phyloP scores from a whole-genome alignment of 2,888 invertebrate genomes.

The Abscondita cerata region DNA sequence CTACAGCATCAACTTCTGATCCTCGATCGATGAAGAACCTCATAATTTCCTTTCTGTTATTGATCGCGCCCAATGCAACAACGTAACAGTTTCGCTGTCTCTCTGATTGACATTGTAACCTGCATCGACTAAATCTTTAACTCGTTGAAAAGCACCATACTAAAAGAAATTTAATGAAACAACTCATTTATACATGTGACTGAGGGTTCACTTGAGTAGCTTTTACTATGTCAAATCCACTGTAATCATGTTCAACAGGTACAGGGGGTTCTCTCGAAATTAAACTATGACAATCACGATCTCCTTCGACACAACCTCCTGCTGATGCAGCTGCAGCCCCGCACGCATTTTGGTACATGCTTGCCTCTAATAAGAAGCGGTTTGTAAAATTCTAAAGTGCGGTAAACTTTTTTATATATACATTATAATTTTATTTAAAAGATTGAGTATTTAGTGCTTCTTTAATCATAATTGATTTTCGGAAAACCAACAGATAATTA shows the following conservation, averaged over 20 bases:
- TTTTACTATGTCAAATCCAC: slow-evolving; percentile 90
- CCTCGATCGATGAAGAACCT: slow-evolving; percentile 86
- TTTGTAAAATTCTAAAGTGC: not conserved
- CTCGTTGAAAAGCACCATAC: slow-evolving; percentile 87
- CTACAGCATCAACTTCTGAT: slow-evolving; percentile 89
- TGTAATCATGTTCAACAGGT: slow-evolving; percentile 74
- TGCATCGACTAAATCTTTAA: slow-evolving; percentile 86
- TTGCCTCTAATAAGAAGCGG: not conserved
- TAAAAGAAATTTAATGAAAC: slow-evolving; percentile 48
- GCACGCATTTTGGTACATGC: slow-evolving; percentile 76
- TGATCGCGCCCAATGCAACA: slow-evolving; percentile 99
- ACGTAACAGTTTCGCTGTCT: slow-evolving; percentile 93
- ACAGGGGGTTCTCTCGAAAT: slow-evolving; percentile 69
- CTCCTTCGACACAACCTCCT: slow-evolving; percentile 69
- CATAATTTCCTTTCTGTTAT: slow-evolving; percentile 93
- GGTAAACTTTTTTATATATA: too few species aligned
- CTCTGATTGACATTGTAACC: slow-evolving; percentile 95
- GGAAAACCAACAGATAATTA: too few species aligned
- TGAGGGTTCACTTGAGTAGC: slow-evolving; percentile 94
- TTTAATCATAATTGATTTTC: too few species aligned
- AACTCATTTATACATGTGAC: too few species aligned
- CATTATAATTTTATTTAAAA: not conserved
- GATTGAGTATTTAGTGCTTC: not conserved
- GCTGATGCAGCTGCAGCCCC: slow-evolving; percentile 71
- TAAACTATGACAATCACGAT: slow-evolving; percentile 68